Evolutionary conservation across 2,888 invertebrate genomes (phyloP).

Genomic region (Protonemura montana): DNA sequence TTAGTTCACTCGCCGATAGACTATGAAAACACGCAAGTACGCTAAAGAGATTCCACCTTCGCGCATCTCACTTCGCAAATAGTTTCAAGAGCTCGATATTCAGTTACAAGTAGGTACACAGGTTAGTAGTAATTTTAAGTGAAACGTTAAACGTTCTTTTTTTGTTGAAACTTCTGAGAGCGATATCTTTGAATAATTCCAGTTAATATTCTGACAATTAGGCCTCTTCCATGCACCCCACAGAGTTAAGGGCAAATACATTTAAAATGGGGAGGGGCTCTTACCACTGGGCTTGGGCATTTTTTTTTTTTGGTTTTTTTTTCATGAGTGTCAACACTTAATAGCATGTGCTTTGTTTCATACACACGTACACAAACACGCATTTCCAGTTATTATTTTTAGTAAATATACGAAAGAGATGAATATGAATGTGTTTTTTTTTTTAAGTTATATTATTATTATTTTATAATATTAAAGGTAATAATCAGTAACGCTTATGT

Average conservation of each 20-base stretch:
- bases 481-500: not conserved
- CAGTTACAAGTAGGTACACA: not conserved
- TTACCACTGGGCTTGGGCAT: not conserved
- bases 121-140: conserved; percentile 21
- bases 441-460: conserved; percentile 12
- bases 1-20: not conserved
- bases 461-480: not conserved
- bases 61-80: not conserved
- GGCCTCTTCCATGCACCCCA: not conserved
- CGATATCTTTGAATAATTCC: conserved; percentile 24
- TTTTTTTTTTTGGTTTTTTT: not conserved
- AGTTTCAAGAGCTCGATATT: conserved; percentile 7
- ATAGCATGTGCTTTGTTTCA: not conserved
- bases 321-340: not conserved
- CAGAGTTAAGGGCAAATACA: not conserved
- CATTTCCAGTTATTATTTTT: not conserved
- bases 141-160: conserved; percentile 10
- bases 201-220: conserved; percentile 19
- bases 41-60: not conserved
- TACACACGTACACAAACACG: not conserved
- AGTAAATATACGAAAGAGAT: conserved; percentile 9
- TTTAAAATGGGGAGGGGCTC: not conserved
- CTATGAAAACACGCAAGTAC: not conserved
- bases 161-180: conserved; percentile 30
- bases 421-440: conserved; percentile 19